A percentile compares a stretch with the other conserved stretches of the same genome.
phyloP scores from a whole-genome alignment of 2,113 vertebrate species.

The Centropus bengalensis region DNA sequence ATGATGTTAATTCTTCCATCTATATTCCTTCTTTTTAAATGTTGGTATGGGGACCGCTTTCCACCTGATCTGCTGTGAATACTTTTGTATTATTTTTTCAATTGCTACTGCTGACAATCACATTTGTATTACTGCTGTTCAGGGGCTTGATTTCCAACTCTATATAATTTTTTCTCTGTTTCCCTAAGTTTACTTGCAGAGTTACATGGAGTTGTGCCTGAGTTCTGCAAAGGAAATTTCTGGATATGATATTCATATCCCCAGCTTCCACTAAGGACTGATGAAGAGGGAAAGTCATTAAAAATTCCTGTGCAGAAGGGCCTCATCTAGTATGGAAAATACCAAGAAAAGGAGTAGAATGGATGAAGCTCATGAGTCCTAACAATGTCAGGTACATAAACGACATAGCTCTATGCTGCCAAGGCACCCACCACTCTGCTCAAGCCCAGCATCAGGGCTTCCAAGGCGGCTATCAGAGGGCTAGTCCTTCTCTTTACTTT shows the following conservation, averaged over 20 bases:
- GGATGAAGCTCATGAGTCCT: background rate
- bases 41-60: background rate
- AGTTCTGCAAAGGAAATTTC: background rate
- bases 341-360: background rate
- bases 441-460: background rate
- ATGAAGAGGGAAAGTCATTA: background rate
- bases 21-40: background rate
- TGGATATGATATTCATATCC: background rate
- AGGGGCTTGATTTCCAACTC: background rate
- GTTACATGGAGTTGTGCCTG: background rate
- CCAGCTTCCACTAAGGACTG: background rate
- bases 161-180: background rate
- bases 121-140: background rate
- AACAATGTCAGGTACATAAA: background rate
- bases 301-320: background rate
- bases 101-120: background rate
- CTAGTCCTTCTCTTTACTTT: background rate
- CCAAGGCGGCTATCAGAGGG: background rate
- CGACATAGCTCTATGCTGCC: rapidly evolving
- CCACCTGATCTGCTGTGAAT: background rate
- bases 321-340: background rate
- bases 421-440: background rate
- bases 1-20: background rate
- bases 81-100: background rate
- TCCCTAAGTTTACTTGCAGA: background rate